These are phyloP conservation scores for Hylyphantes graminicola DNA, from an alignment of 1,140 invertebrate species.

Conservation along the genomic window DNA sequence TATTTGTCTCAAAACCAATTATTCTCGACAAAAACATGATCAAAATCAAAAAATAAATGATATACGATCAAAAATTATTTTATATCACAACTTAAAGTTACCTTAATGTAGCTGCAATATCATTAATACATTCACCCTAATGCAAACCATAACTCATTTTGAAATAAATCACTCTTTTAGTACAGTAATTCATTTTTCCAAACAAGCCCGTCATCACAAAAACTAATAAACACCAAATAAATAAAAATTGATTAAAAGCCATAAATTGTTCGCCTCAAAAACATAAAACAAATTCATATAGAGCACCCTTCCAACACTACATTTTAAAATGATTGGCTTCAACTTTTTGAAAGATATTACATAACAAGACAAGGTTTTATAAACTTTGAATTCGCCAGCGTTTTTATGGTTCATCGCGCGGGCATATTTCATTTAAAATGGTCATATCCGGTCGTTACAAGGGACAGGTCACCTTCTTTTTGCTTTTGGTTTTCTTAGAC, in stretches of 20 bases:
- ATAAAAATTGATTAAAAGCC: conserved; percentile 15
- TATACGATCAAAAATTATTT: no score
- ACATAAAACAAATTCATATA: conserved; percentile 3
- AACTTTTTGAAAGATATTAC: conserved; percentile 24
- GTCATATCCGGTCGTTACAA: conserved; percentile 43
- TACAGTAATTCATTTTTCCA: neutral
- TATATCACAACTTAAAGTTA: no score
- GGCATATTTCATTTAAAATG: conserved; percentile 45
- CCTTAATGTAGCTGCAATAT: no score
- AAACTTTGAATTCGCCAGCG: conserved; percentile 31
- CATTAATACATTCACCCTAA: no score
- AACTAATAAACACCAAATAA: conserved; percentile 10
- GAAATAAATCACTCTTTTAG: no score
- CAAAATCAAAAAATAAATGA: no score
- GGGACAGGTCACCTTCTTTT: conserved; percentile 24
- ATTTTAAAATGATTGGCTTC: conserved; percentile 29
- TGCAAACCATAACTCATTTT: no score
- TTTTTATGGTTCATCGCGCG: conserved; percentile 28
- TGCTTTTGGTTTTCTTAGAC: neutral
- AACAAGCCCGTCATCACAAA: neutral
- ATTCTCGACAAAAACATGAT: no score
- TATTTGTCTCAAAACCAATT: no score
- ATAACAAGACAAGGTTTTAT: conserved; percentile 38
- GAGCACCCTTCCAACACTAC: neutral
- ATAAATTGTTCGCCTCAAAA: conserved; percentile 4